Evolutionary conservation across 2,888 invertebrate genomes (phyloP).

Genomic region (Hirtodrosophila trivittata): DNA sequence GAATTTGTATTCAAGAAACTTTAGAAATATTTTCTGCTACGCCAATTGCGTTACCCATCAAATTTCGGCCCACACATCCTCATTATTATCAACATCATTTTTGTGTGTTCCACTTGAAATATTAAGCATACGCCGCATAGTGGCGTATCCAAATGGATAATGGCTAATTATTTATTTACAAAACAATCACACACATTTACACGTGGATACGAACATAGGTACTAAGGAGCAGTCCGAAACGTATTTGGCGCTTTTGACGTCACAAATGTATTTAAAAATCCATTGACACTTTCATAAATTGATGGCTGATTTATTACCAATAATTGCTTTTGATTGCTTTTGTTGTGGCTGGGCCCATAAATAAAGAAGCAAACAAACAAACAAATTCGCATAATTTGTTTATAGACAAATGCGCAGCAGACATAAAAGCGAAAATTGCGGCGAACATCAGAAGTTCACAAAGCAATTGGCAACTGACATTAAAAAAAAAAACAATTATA

Average conservation of each 20-base stretch:
- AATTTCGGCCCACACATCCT: constrained; percentile 25
- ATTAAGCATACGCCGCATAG: constrained; percentile 58
- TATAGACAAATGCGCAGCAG: constrained; percentile 69
- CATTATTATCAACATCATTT: constrained; percentile 20
- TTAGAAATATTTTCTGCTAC: constrained; percentile 6
- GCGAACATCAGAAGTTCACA: constrained; percentile 44
- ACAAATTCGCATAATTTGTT: constrained; percentile 57
- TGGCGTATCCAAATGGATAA: constrained; percentile 53
- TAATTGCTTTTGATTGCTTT: constrained; percentile 72
- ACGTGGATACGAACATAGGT: background rate
- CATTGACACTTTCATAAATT: constrained; percentile 78
- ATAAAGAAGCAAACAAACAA: constrained; percentile 40
- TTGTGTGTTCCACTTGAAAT: constrained; percentile 41
- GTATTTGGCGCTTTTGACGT: constrained; percentile 57
- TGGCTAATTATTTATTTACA: constrained; percentile 65
- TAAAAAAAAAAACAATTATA: constrained; percentile 31
- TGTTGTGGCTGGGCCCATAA: constrained; percentile 47
- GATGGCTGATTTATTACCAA: constrained; percentile 72
- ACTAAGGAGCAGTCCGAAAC: constrained; percentile 6
- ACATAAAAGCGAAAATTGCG: constrained; percentile 57
- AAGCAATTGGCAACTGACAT: constrained; percentile 25
- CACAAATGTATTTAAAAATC: constrained; percentile 63
- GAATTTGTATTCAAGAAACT: too few species aligned
- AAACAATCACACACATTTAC: constrained; percentile 8
- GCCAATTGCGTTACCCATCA: constrained; percentile 25